Evolutionary conservation across 2,888 invertebrate genomes (phyloP).

Genomic region (Athalia rosae): DNA sequence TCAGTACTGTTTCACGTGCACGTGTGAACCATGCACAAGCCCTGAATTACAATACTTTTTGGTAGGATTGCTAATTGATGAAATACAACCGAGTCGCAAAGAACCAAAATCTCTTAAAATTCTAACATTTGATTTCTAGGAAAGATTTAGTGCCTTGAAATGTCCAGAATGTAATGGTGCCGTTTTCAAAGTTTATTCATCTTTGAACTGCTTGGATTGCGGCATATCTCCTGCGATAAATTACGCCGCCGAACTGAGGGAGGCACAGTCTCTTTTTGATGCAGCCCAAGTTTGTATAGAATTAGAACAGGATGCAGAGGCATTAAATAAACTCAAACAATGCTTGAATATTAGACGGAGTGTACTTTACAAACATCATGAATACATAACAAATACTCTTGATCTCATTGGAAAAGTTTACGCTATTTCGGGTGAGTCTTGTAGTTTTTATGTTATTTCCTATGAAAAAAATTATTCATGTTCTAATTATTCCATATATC

Average conservation of each 20-base stretch:
- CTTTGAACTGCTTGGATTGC: constrained; percentile 66
- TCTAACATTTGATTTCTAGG: constrained; percentile 57
- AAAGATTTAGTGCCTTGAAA: constrained; percentile 70
- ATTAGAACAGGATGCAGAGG: constrained; percentile 63
- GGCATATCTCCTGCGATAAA: constrained; percentile 58
- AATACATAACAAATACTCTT: constrained; percentile 72
- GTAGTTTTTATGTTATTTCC: not conserved
- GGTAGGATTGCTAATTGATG: constrained; percentile 54
- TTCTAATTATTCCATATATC: not conserved
- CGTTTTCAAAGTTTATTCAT: constrained; percentile 55
- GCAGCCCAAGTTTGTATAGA: constrained; percentile 55
- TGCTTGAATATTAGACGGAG: constrained; percentile 73
- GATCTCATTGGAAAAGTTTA: constrained; percentile 76
- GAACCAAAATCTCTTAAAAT: constrained; percentile 20
- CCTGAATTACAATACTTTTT: constrained; percentile 62
- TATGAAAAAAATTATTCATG: not conserved
- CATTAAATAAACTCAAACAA: constrained; percentile 72
- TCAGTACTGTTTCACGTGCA: constrained; percentile 88
- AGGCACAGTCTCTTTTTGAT: constrained; percentile 65
- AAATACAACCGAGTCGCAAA: constrained; percentile 6
- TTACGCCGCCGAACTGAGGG: constrained; percentile 62
- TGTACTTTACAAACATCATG: constrained; percentile 75
- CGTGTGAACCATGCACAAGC: constrained; percentile 82
- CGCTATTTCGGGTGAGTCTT: constrained; percentile 73
- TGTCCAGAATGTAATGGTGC: constrained; percentile 72